Evolutionary conservation across 2,797 vertebrate species (phyloP), one percentile per base, ranked within the genome.

Genomic region (Picus viridis): DNA sequence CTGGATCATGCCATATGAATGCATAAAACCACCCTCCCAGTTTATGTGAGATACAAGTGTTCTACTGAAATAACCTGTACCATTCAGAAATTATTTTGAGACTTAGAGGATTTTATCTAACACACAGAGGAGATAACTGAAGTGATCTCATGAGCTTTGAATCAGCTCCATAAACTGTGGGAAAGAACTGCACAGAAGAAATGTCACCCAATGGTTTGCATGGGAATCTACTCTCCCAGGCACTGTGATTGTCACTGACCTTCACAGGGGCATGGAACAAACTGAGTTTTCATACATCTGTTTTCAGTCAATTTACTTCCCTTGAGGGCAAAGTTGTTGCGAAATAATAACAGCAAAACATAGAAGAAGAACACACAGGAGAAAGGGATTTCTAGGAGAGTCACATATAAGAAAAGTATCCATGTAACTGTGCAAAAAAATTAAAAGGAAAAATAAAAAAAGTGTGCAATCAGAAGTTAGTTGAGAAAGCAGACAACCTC

Each of bases 301-400:
- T 62, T 83, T 83, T 73, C 30, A 45, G 62, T 32, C 58, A 83
- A 16, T 73, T 88, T 71, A 67, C 27, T 74, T 51, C 62, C 71
- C 76, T 43, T 22, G 32, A 83, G 32, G 64, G 15, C 2, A 19
- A 84, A 23, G 0, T 17, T 64, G 7, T 71, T 65, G 41, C 0
- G 1, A 80, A 84, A 68, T 45, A 29, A n/a, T 13, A 29, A 70
- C 16, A 29, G 24, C 10, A 75, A 56, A 77, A 47, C 14, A 5
- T 7, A 2, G 0, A 11, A 54, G 47, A 70, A 19, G 64, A 0
- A 1, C 7, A n/a, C 0, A 1, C 0, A 4, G 41, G 36, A 82
- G 43, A 53, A 53, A 67, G 8, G 39, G 15, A 36, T 65, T 79
- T 70, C 45, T 24, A 24, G 16, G 27, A 19, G 29, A 56, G 47